Evolutionary conservation across 2,888 invertebrate species (phyloP).

Genomic region (Luperina testacea): DNA sequence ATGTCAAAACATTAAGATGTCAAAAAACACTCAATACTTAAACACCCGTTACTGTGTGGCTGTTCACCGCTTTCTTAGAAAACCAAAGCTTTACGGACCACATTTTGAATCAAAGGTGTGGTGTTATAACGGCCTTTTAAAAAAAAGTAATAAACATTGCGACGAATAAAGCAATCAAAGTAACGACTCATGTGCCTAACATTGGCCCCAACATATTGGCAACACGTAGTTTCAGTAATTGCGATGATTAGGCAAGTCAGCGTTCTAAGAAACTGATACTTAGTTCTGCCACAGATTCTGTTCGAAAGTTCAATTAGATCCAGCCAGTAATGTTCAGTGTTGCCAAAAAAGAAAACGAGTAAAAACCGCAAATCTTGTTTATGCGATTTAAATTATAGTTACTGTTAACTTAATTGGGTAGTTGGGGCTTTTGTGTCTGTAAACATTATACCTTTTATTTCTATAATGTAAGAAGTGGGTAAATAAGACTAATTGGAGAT

Average conservation of each 20-base stretch:
- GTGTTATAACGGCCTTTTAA: not conserved
- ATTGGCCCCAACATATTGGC: slow-evolving; percentile 26
- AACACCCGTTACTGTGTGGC: not conserved
- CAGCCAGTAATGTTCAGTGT: slow-evolving; percentile 49
- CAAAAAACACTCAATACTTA: not conserved
- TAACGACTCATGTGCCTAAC: slow-evolving; percentile 1
- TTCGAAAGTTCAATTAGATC: slow-evolving; percentile 47
- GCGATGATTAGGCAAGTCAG: slow-evolving; percentile 36
- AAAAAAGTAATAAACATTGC: not conserved
- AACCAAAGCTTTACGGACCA: not conserved
- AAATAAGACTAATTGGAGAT: slow-evolving; percentile 26
- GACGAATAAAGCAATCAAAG: slow-evolving; percentile 4
- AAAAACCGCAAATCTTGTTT: slow-evolving; percentile 55
- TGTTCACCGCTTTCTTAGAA: not conserved
- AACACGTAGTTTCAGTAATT: slow-evolving; percentile 49
- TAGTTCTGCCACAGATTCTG: slow-evolving; percentile 1
- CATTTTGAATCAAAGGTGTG: not conserved
- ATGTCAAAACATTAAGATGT: not conserved
- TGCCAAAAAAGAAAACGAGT: slow-evolving; percentile 52
- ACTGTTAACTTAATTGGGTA: slow-evolving; percentile 60
- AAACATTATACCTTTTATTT: slow-evolving; percentile 44
- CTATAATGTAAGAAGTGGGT: not conserved
- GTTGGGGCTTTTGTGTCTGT: slow-evolving; percentile 29
- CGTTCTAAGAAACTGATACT: slow-evolving; percentile 52
- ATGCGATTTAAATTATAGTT: slow-evolving; percentile 62